Evolutionary conservation across 2,888 invertebrate species (phyloP).

Genomic region (Stenolophus ochropezus): DNA sequence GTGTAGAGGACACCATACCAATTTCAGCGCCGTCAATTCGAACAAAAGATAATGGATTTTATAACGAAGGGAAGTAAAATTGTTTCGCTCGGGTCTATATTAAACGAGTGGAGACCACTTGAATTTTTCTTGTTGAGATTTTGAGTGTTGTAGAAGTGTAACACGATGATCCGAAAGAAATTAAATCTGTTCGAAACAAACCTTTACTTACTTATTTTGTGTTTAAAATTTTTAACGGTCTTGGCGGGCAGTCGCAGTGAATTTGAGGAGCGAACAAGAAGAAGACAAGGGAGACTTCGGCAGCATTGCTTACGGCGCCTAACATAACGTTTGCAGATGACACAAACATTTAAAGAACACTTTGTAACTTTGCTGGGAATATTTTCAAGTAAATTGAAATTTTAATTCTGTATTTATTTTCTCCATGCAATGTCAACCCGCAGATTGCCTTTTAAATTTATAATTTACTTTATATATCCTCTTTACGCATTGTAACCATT

Average conservation of each 20-base stretch:
- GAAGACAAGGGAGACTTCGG: slow-evolving; percentile 22
- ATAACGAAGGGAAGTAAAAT: slow-evolving; percentile 19
- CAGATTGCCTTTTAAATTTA: slow-evolving; percentile 54
- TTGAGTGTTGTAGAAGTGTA: slow-evolving; percentile 22
- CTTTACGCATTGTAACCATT: not conserved
- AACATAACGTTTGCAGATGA: slow-evolving; percentile 54
- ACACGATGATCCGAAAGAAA: slow-evolving; percentile 38
- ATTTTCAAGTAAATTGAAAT: slow-evolving; percentile 57
- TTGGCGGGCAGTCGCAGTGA: not conserved
- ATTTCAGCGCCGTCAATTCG: not conserved
- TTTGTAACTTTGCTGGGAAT: slow-evolving; percentile 56
- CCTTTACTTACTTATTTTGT: slow-evolving; percentile 33
- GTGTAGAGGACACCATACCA: not conserved
- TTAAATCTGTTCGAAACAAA: slow-evolving; percentile 39
- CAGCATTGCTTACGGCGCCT: slow-evolving; percentile 45
- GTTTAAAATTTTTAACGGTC: slow-evolving; percentile 25
- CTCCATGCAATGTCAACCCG: slow-evolving; percentile 36
- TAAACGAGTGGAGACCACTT: not conserved
- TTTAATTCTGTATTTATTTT: slow-evolving; percentile 59
- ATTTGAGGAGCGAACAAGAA: slow-evolving; percentile 1
- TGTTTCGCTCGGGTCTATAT: slow-evolving; percentile 3
- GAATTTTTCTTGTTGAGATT: slow-evolving; percentile 25
- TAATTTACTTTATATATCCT: slow-evolving; percentile 35
- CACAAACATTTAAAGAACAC: slow-evolving; percentile 56
- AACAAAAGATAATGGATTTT: slow-evolving; percentile 19